Base-by-base conservation (phyloP, 2,113 vertebrate species). In the Eira barbara region DNA sequence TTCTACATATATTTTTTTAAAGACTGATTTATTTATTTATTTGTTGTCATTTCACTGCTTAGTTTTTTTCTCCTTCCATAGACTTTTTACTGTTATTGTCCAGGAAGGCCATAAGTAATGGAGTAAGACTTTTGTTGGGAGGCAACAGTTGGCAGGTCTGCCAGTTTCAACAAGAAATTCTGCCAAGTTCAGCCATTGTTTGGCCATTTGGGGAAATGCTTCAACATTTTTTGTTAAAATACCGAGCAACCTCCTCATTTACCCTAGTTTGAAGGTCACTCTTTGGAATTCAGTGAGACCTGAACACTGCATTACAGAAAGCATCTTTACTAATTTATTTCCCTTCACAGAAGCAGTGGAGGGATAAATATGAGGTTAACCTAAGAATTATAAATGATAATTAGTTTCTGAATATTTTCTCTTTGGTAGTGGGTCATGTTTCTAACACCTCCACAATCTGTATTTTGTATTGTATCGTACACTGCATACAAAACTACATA, bases 201-300 rank as follows among this genome's bases (percentile, higher is more conserved):
- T 31, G 3, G 34, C 34, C 78, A 55, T 89, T 67, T 55, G 42
- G 79, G 83, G 74, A 90, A 93, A 96, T 93, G 29, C n/a, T 97
- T 97, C 91, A 90, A 90, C 69, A 87, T 93, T 96, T 74, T 90
- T 55, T 94, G 83, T 93, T 91, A 97, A 95, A 95, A 94, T 69
- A 76, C 80, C 67, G 67, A 89, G 39, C 34, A 61, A 94, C 39
- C 47, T 93, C 95, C 78, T 93, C 91, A 93, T 89, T 94, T 87
- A 88, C 47, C 47, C 67, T 71, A 42, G 49, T 89, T 65, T 78
- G 47, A 76, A 96, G 82, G 74, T 92, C 83, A 81, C 1, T 79
- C 42, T 31, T 91, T 91, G 76, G 91, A 95, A 95, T 73, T 89
- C 76, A 93, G 78, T 83, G 94, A 97, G 97, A 97, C 81, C 76